Base-by-base conservation (phyloP, 2,888 invertebrate species). In the Apamea anceps region DNA sequence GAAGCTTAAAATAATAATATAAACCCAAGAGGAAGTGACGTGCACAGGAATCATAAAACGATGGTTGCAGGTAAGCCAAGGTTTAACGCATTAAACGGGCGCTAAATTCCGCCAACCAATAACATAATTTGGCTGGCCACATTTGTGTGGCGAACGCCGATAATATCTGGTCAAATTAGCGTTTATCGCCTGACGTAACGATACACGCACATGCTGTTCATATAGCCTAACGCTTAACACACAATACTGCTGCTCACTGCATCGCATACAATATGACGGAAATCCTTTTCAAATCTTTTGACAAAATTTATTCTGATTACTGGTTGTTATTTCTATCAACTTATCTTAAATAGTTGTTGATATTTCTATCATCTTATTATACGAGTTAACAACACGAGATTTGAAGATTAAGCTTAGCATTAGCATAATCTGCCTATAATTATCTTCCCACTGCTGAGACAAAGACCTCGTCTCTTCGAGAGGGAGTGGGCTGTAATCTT, bases 151-250 rank as follows among this genome's bases (percentile, higher is more conserved):
- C 73, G 15, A 77, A 45, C 63, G 81, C 63, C 73, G 71, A 74
- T 85, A 74, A 71, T 81, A 73, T 60, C 76, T 37, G 45, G 82
- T 77, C 63, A 85, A 85, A 85, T 76, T 71, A 45, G 51, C 74
- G 32, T 63, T 77, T 74, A 77, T 77, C 71, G 77, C 21, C 45
- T 21, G 15, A 21, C 48, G 48, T 85, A 57, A 85, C 67, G 57
- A 63, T 67, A 72, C 18, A 68, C 21, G 10, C 51, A 57, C 4
- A 13, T 51, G 18, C 37, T 60, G 28, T 15, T 37, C 13, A 32
- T 32, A 62, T 51, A 60, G 21, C 45, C 70, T 65, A 32, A 7
- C 42, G 42, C 7, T 42, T 42, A 42, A 51, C 57, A 65, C 18
- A 25, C 13, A 25, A 18, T 32, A 7, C 10, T 32, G 2, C 21